Percentiles rank a stretch among this genome's conserved stretches.
Conservation (phyloP, 2,888 invertebrate genomes). For the Macrosoma leucophasiata region DNA sequence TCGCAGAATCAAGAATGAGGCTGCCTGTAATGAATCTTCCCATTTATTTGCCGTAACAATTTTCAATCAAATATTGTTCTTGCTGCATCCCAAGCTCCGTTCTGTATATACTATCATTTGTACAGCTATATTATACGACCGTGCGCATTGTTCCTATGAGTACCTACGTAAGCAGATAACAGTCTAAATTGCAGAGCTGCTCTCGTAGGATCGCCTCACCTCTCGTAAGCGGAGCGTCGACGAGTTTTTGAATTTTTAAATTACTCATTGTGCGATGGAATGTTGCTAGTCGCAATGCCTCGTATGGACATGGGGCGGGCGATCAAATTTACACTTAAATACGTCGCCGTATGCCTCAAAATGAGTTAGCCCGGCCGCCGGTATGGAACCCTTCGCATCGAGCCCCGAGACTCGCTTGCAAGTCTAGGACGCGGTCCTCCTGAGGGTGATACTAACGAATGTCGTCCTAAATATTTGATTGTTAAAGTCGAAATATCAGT, state of each 20-base stretch:
- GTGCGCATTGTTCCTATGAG: slow-evolving; percentile 20
- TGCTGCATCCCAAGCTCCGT: slow-evolving; percentile 6
- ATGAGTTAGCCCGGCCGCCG: slow-evolving; percentile 33
- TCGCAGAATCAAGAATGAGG: slow-evolving; percentile 25
- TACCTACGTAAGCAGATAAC: slow-evolving; percentile 52
- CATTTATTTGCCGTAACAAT: slow-evolving; percentile 38
- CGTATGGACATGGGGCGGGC: slow-evolving; percentile 36
- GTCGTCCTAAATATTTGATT: slow-evolving; percentile 69
- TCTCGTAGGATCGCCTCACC: slow-evolving; percentile 63
- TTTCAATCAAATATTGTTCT: slow-evolving; percentile 31
- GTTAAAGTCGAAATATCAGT: slow-evolving; percentile 62
- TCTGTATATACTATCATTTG: slow-evolving; percentile 26
- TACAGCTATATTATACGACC: slow-evolving; percentile 27
- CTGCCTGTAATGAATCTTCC: slow-evolving; percentile 29
- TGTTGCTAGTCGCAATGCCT: slow-evolving; percentile 51
- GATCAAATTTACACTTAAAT: slow-evolving; percentile 57
- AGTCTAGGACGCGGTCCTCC: slow-evolving; percentile 63
- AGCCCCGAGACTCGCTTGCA: slow-evolving; percentile 42
- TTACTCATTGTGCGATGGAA: slow-evolving; percentile 76
- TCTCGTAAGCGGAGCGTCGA: slow-evolving; percentile 60
- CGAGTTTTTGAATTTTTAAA: slow-evolving; percentile 77
- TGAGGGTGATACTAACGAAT: slow-evolving; percentile 65
- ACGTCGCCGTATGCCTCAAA: slow-evolving; percentile 49
- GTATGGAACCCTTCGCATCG: slow-evolving; percentile 39
- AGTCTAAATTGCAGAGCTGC: slow-evolving; percentile 67